Evolutionary conservation across 2,888 invertebrate species (phyloP).

Genomic region (Apotomis capreana): DNA sequence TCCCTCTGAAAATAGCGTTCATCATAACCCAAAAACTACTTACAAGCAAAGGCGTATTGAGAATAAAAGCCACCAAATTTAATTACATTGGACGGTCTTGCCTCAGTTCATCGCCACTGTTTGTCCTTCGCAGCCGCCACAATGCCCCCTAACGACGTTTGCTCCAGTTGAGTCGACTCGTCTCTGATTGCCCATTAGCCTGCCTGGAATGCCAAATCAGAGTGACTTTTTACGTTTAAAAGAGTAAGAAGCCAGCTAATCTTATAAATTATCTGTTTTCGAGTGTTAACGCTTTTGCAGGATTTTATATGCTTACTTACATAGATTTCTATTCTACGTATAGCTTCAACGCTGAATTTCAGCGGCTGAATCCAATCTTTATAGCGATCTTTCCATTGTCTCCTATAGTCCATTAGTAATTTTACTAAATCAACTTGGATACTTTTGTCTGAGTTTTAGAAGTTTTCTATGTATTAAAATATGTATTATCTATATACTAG

Average conservation of each 20-base stretch:
- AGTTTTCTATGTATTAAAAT: too few species aligned
- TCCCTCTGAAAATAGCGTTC: neutral
- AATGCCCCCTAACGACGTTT: slow-evolving; percentile 64
- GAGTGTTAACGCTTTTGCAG: neutral
- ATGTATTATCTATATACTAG: too few species aligned
- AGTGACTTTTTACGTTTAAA: slow-evolving; percentile 25
- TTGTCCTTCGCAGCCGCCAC: slow-evolving; percentile 46
- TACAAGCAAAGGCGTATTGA: slow-evolving; percentile 11
- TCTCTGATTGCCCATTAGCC: slow-evolving; percentile 64
- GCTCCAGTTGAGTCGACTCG: slow-evolving; percentile 47
- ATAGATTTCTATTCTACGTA: too few species aligned
- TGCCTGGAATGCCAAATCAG: slow-evolving; percentile 49
- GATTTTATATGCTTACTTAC: too few species aligned
- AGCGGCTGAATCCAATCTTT: too few species aligned
- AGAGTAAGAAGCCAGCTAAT: neutral
- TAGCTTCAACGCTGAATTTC: too few species aligned
- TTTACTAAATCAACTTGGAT: too few species aligned
- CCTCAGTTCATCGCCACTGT: slow-evolving; percentile 26
- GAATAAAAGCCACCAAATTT: slow-evolving; percentile 21
- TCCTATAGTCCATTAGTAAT: too few species aligned
- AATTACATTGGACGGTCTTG: slow-evolving; percentile 22
- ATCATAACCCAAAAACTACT: slow-evolving; percentile 1
- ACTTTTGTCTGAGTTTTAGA: too few species aligned
- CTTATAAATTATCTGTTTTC: neutral
- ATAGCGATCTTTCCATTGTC: too few species aligned